Evolutionary conservation across 1,140 invertebrate species (phyloP).

Genomic region (Drosophila kanapiae): DNA sequence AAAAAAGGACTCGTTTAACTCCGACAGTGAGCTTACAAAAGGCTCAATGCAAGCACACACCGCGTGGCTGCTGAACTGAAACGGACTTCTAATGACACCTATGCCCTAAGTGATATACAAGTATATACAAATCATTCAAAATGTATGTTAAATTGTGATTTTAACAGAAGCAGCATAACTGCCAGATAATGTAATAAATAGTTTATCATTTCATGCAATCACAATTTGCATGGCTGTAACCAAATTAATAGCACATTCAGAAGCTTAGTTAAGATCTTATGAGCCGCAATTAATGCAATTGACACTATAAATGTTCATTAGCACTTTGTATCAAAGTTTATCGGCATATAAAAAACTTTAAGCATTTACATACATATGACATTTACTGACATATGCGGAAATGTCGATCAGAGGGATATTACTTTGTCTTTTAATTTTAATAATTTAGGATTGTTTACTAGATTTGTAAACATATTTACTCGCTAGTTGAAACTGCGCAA

Average conservation of each 20-base stretch:
- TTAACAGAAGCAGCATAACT: not conserved
- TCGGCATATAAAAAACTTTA: not conserved
- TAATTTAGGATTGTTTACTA: too few relatives aligned
- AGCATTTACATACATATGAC: not conserved
- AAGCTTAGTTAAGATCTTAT: not conserved
- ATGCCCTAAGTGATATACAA: not conserved
- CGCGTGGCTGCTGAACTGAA: constrained; percentile 4
- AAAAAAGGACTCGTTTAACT: constrained; percentile 39
- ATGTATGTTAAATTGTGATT: not conserved
- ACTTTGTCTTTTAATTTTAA: too few relatives aligned
- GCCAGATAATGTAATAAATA: not conserved
- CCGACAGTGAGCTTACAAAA: constrained; percentile 32
- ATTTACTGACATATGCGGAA: too few relatives aligned
- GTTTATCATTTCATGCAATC: not conserved
- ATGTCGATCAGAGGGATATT: too few relatives aligned
- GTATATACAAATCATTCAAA: not conserved
- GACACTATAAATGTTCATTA: not conserved
- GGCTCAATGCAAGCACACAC: not conserved
- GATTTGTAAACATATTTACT: too few relatives aligned
- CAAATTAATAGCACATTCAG: not conserved
- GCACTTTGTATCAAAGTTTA: not conserved
- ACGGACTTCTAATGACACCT: constrained; percentile 6
- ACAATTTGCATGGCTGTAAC: not conserved
- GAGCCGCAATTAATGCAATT: not conserved
- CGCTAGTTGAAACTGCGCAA: too few relatives aligned